Base-by-base conservation (phyloP, 2,797 vertebrate species). In the Pseudotriccus pelzelni region DNA sequence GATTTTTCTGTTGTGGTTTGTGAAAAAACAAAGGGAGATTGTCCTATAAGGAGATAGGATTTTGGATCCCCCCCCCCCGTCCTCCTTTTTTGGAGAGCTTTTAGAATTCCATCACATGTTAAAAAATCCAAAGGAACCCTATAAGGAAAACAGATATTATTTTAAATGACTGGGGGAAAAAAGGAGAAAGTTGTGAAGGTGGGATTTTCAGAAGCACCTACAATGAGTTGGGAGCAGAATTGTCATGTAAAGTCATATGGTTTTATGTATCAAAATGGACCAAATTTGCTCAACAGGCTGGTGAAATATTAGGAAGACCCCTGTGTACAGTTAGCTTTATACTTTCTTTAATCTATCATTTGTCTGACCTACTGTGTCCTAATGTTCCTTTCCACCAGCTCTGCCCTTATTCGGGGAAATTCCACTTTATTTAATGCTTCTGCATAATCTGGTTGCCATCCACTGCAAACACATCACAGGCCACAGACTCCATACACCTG, bases 401-500 rank as follows among this genome's bases (percentile, higher is more conserved):
- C 80, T 37, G 28, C 70, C 85, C 52, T 89, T 44, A 25, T 41
- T 52, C 36, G 24, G 37, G 43, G 34, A 86, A 86, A 90, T 76
- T 76, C 19, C 24, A 49, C 8, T 76, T 78, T 88, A 67, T 84
- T 90, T 63, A 55, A 81, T 18, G 13, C 44, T 69, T 76, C 85
- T 76, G 53, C 63, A 15, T 32, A 81, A 75, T 21, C 58, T 28
- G 0, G 9, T 60, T 80, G 64, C 72, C 64, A 53, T 70, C 62
- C 56, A 30, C 80, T 18, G 79, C 94, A 90, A 94, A 46, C 59
- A 76, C 91, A 93, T 87, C 89, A 88, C 89, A 87, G 72, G 58
- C 82, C 86, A 81, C 62, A 80, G 87, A 78, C 69, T 96, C 77
- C 63, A 19, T 20, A 76, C 94, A 94, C 95, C 96, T 94, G 95